Percentiles rank a stretch among this genome's conserved stretches.
phyloP scores from a whole-genome alignment of 2,113 vertebrate species.

The Rhinogobius similis region DNA sequence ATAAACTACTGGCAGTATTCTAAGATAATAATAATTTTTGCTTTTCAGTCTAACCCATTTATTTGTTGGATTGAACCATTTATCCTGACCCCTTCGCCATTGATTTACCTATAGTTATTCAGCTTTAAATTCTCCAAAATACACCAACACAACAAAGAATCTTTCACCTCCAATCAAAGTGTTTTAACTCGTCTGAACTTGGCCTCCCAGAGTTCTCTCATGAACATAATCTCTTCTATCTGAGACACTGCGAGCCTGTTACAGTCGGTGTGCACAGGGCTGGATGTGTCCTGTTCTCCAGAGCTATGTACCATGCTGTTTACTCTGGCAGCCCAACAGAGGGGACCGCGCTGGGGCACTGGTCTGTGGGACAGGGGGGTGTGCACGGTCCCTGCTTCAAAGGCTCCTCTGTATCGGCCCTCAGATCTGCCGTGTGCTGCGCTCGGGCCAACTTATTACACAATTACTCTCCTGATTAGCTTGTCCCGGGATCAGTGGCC shows the following conservation, averaged over 20 bases:
- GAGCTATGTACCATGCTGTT: constrained; percentile 66
- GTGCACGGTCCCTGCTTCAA: constrained; percentile 60
- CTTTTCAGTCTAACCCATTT: too few relatives aligned
- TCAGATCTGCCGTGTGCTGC: constrained; percentile 63
- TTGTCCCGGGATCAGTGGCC: background rate
- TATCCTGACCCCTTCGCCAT: background rate
- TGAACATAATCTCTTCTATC: constrained; percentile 16
- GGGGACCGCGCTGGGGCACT: constrained; percentile 39
- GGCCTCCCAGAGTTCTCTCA: constrained; percentile 14
- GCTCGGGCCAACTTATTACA: constrained; percentile 67
- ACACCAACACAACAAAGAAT: too few relatives aligned
- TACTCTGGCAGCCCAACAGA: constrained; percentile 73
- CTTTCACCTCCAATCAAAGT: background rate
- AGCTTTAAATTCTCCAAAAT: background rate
- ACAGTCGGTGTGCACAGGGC: constrained; percentile 42
- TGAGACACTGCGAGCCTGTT: constrained; percentile 20
- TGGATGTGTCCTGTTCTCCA: constrained; percentile 62
- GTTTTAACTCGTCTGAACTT: background rate
- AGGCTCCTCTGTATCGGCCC: constrained; percentile 59
- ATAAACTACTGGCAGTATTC: too few relatives aligned
- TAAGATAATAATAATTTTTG: too few relatives aligned
- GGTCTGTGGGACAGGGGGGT: constrained; percentile 39
- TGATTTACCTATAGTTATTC: background rate
- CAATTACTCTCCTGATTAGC: constrained; percentile 40
- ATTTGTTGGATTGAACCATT: too few relatives aligned